A percentile compares a stretch with the other conserved stretches of the same genome.
These are phyloP conservation scores for Linnaemya vulpina DNA, from an alignment of 2,888 invertebrate genomes.

Conservation along the genomic window DNA sequence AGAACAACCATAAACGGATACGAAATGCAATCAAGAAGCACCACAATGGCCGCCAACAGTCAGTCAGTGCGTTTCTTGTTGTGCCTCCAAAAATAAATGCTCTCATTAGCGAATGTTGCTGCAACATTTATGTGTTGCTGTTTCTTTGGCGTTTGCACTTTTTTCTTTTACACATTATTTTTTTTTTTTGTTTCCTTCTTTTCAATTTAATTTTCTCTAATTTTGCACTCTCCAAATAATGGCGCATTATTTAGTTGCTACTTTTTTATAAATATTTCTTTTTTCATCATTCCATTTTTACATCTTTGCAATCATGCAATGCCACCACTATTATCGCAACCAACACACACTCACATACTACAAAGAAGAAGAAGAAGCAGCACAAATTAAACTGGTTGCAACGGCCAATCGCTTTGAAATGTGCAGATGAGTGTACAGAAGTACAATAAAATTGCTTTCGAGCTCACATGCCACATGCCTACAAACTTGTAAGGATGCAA, in stretches of 20 bases:
- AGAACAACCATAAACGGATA: conserved; percentile 34
- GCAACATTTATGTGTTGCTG: conserved; percentile 47
- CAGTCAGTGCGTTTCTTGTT: conserved; percentile 59
- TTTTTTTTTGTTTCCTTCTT: conserved; percentile 27
- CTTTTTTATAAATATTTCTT: neutral
- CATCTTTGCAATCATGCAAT: conserved; percentile 66
- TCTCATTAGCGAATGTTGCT: conserved; percentile 39
- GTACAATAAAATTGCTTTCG: conserved; percentile 18
- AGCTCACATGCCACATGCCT: neutral
- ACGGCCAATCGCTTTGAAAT: conserved; percentile 36
- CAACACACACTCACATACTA: conserved; percentile 63
- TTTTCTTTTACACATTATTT: conserved; percentile 17
- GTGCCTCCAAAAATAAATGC: conserved; percentile 26
- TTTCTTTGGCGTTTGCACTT: too few relatives aligned
- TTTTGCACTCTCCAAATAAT: conserved; percentile 72
- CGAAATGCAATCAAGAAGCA: conserved; percentile 47
- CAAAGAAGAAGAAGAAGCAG: conserved; percentile 29
- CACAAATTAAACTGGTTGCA: conserved; percentile 60
- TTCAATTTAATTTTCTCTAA: conserved; percentile 71
- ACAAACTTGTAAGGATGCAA: conserved; percentile 36
- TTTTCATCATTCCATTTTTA: conserved; percentile 5
- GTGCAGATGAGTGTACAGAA: neutral
- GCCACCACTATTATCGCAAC: conserved; percentile 70
- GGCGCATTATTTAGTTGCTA: conserved; percentile 55
- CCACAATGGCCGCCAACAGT: conserved; percentile 67